Conservation (phyloP, 35 echinoderm and acorn worm genomes). For the Ophiothrix spiculata region DNA sequence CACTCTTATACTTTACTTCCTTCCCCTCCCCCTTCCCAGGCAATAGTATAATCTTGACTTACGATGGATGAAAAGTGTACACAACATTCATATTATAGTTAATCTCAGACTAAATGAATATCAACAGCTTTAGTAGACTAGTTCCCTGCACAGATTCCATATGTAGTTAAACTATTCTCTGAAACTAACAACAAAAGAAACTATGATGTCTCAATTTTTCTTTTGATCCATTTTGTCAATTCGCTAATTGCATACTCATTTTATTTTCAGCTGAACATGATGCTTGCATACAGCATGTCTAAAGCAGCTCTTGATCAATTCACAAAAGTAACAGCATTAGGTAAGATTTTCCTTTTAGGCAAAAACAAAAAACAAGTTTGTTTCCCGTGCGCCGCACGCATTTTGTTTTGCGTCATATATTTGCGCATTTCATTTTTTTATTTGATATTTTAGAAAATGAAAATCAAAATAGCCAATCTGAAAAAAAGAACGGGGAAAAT, state of each 20-base stretch:
- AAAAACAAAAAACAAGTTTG: neutral
- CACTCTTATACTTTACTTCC: no score
- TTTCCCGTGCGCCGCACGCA: neutral
- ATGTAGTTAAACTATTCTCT: no score
- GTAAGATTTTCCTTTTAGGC: neutral
- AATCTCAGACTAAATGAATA: no score
- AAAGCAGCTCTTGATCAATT: neutral
- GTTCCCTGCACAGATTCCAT: no score
- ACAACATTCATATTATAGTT: no score
- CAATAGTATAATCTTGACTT: no score
- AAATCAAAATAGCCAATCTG: no score
- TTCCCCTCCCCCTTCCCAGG: no score
- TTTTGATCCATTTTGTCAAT: neutral
- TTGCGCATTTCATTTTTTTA: neutral
- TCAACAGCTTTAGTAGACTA: no score
- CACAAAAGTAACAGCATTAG: neutral
- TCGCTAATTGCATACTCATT: neutral
- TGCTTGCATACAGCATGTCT: neutral
- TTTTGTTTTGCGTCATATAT: neutral
- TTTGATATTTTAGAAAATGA: neutral
- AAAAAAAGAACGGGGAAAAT: neutral
- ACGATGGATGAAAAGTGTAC: no score
- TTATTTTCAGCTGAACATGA: neutral
- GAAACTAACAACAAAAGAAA: no score
- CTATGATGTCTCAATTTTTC: neutral